Base-by-base conservation (phyloP, 1,140 invertebrate genomes). In the Polyergus mexicanus region DNA sequence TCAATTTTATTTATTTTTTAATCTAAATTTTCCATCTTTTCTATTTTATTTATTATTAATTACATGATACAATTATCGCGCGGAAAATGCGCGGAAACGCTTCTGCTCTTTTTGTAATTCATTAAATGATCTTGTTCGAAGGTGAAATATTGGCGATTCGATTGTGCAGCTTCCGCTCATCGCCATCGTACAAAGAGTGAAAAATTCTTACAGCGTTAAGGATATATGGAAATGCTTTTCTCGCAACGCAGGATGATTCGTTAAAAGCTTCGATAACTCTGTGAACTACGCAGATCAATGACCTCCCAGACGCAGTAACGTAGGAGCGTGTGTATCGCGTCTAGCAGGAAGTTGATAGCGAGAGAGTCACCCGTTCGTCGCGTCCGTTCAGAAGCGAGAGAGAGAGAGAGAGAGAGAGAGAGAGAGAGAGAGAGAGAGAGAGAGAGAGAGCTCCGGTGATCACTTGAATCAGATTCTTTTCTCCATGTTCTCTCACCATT, bases 271-370 rank as follows among this genome's bases (percentile, higher is more conserved):
- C 51, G 84, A 86, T 86, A 88, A 88, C 68, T 80, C 41, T 22
- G 66, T 86, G 60, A 89, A 86, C 87, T 71, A 80, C 56, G 66
- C 68, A 32, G 88, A 89, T 89, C 88, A 89, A 87, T 80, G 88
- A 89, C 88, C 88, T 80, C 32, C 32, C 72, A 28, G 38, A 58
- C 71, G 84, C 68, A 81, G 75, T 80, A 89, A 84, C 77, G 41
- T 87, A 89, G 88, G 85, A 83, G 80, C 54, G 84, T 58, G 87
- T 78, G 62, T 89, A 89, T 90, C 89, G 87, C 89, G 86, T 90
- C 86, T 87, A 89, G 66, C 89, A 90, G 89, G 89, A 90, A 90
- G 88, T 90, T 90, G 89, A 90, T 90, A 89, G 88, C 66, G 76
- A 85, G 71, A 63, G 32, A 65, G 81, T n/a, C 84, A 77, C 86